Percentiles rank a stretch among this genome's conserved stretches.
Evolutionary conservation across 2,797 vertebrate species (phyloP).

Genomic region (Neomorphus geoffroyi): DNA sequence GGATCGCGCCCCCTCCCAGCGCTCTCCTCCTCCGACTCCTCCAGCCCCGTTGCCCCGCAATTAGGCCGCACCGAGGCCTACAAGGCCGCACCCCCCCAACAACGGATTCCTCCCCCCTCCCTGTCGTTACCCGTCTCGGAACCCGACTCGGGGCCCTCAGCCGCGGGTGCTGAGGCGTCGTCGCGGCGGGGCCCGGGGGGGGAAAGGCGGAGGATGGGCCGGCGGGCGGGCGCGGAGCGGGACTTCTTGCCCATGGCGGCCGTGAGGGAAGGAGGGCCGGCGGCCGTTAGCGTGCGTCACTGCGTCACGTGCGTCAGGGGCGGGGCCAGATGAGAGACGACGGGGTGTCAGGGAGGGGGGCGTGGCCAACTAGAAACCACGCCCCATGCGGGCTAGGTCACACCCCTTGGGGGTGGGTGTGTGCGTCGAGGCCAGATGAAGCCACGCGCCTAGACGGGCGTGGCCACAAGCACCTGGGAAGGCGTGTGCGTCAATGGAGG

Average conservation of each 20-base stretch:
- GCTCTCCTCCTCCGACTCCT: too few species aligned
- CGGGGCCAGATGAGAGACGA: background rate
- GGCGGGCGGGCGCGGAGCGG: slow-evolving; percentile 85
- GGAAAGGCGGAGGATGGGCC: slow-evolving; percentile 92
- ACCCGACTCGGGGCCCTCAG: background rate
- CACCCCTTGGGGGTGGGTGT: too few species aligned
- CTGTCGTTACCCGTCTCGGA: background rate
- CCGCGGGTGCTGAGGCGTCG: slow-evolving; percentile 79
- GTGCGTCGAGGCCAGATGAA: too few species aligned
- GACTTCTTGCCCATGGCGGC: slow-evolving; percentile 90
- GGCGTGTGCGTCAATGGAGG: too few species aligned
- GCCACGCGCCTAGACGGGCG: too few species aligned
- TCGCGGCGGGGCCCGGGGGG: slow-evolving; percentile 82
- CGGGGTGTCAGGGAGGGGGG: too few species aligned
- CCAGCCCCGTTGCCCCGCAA: background rate
- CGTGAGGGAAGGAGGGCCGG: too few species aligned
- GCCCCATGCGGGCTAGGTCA: too few species aligned
- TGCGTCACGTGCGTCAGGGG: background rate
- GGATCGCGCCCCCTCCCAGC: too few species aligned
- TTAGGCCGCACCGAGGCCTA: background rate
- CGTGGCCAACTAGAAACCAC: too few species aligned
- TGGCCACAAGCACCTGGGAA: too few species aligned
- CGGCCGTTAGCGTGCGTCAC: background rate
- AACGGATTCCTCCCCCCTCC: background rate
- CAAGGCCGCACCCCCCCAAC: slow-evolving; percentile 13